phyloP scores from a whole-genome alignment of 2,797 vertebrate species.

The Iguana delicatissima region DNA sequence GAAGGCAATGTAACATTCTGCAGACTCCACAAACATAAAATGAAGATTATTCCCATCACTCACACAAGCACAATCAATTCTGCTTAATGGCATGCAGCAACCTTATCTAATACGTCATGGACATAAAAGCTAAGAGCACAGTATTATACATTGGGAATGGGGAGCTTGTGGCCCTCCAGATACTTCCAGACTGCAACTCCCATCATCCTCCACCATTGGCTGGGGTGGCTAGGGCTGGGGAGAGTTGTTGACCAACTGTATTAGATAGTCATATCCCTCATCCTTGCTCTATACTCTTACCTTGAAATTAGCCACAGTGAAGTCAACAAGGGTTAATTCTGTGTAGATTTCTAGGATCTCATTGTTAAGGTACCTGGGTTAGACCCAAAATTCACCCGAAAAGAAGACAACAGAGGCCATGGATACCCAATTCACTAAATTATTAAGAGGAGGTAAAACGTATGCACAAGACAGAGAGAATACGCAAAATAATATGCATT shows the following conservation, averaged over 20 bases:
- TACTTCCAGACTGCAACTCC: not conserved
- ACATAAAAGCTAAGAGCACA: not conserved
- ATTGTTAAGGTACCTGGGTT: not conserved
- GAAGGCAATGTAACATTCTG: not conserved
- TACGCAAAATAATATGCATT: not conserved
- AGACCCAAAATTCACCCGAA: not conserved
- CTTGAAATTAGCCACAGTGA: not conserved
- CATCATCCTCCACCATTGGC: not conserved
- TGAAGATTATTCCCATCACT: not conserved
- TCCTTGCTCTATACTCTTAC: not conserved
- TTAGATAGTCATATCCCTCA: not conserved
- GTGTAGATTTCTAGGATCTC: not conserved
- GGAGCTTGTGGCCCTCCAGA: not conserved
- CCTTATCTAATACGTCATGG: not conserved
- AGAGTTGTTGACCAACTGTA: not conserved
- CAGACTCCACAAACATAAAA: not conserved
- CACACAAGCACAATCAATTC: slow-evolving; percentile 2
- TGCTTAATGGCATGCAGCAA: not conserved
- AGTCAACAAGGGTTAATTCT: not conserved
- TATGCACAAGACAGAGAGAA: not conserved
- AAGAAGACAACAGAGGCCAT: not conserved
- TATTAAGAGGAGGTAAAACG: not conserved
- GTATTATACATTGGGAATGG: not conserved
- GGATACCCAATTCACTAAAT: not conserved
- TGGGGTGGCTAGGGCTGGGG: not conserved